phyloP scores from a whole-genome alignment of 2,113 vertebrate genomes.

The Microtus oregoni region DNA sequence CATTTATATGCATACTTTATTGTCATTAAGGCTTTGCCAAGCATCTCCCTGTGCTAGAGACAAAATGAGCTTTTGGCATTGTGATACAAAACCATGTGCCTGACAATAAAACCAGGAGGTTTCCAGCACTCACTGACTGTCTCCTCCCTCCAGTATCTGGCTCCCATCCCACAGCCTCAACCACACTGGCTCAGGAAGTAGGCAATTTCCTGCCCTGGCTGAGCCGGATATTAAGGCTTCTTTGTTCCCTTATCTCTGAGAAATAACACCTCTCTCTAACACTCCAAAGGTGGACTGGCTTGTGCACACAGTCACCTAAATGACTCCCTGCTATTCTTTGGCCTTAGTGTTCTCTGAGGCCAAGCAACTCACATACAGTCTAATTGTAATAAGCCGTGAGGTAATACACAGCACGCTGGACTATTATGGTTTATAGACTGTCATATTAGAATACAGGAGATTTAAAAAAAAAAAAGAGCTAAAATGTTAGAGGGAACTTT shows the following conservation, averaged over 20 bases:
- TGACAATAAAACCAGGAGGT: slow-evolving; percentile 64
- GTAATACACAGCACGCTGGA: neutral
- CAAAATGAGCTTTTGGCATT: slow-evolving; percentile 70
- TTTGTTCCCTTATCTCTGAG: slow-evolving; percentile 84
- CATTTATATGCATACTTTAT: slow-evolving; percentile 65
- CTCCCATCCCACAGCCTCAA: slow-evolving; percentile 75
- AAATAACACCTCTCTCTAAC: slow-evolving; percentile 82
- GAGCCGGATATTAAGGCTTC: slow-evolving; percentile 83
- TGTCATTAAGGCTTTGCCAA: slow-evolving; percentile 68
- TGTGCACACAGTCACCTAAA: slow-evolving; percentile 1
- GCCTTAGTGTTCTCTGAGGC: neutral
- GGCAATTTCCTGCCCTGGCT: slow-evolving; percentile 82
- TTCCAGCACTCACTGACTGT: slow-evolving; percentile 32
- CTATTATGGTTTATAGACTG: neutral
- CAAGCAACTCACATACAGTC: neutral
- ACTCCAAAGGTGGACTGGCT: slow-evolving; percentile 43
- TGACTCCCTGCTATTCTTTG: slow-evolving; percentile 54
- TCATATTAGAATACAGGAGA: neutral
- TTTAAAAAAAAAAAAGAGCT: neutral
- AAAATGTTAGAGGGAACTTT: neutral
- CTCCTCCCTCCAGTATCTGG: slow-evolving; percentile 76
- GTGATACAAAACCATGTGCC: slow-evolving; percentile 74
- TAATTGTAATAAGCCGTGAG: neutral
- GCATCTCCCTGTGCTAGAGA: slow-evolving; percentile 60
- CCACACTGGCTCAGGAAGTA: slow-evolving; percentile 82